A percentile compares a stretch with the other conserved stretches of the same genome.
Evolutionary conservation across 2,888 invertebrate species (phyloP).

Genomic region (Gymnoscelis rufifasciata): DNA sequence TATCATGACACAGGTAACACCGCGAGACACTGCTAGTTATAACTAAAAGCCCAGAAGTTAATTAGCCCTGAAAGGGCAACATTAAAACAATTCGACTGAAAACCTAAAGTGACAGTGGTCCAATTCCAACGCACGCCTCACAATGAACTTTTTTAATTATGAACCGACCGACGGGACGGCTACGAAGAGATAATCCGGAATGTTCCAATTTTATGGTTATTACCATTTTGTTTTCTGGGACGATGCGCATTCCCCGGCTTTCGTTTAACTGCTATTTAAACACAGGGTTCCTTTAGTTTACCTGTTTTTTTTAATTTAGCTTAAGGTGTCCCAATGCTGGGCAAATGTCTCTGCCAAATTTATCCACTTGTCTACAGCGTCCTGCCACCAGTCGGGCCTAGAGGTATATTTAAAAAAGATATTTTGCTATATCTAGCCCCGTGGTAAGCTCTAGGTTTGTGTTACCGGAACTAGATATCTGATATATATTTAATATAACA

Average conservation of each 20-base stretch:
- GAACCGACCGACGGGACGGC: constrained; percentile 24
- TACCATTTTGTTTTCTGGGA: constrained; percentile 27
- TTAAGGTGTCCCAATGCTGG: not conserved
- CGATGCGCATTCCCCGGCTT: constrained; percentile 17
- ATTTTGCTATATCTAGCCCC: too few species aligned
- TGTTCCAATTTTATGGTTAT: constrained; percentile 32
- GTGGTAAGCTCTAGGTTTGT: too few species aligned
- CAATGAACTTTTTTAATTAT: constrained; percentile 35
- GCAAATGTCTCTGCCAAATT: not conserved
- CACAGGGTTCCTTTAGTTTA: not conserved
- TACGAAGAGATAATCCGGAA: constrained; percentile 30
- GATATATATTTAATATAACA: too few species aligned
- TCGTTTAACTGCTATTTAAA: constrained; percentile 9
- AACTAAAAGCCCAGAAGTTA: too few species aligned
- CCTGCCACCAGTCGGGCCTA: too few species aligned
- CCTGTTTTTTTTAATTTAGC: not conserved
- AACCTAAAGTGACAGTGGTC: constrained; percentile 9
- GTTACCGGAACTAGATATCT: too few species aligned
- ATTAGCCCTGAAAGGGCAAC: too few species aligned
- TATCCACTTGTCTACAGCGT: not conserved
- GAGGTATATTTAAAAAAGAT: too few species aligned
- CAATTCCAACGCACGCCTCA: constrained; percentile 20
- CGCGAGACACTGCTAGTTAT: too few species aligned
- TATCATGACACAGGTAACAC: too few species aligned
- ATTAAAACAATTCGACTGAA: constrained; percentile 1